Evolutionary conservation across 2,113 vertebrate species (phyloP).

Genomic region (Sisor rabdophorus): DNA sequence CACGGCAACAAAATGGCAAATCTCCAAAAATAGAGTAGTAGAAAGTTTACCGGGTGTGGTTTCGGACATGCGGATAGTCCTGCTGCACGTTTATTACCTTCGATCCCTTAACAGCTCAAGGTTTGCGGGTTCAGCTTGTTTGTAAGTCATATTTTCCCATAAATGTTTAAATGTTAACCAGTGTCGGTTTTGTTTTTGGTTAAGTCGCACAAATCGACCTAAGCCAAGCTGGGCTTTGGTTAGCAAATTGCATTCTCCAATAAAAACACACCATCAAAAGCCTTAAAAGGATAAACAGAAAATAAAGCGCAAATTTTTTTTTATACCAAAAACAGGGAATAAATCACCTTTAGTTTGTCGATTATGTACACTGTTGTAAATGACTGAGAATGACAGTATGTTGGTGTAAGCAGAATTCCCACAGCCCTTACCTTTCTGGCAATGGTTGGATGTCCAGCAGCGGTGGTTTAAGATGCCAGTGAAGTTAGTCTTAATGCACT

Average conservation of each 20-base stretch:
- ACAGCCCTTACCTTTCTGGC: conserved; percentile 92
- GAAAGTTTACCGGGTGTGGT: conserved; percentile 10
- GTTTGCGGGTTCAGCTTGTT: background rate
- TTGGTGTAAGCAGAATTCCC: background rate
- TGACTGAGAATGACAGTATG: no score
- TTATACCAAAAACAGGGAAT: background rate
- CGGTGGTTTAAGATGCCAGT: conserved; percentile 84
- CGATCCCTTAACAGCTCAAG: background rate
- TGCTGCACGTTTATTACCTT: background rate
- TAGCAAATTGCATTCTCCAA: background rate
- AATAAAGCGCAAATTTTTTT: background rate
- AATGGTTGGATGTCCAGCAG: conserved; percentile 94
- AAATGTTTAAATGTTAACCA: background rate
- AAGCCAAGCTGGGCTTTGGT: background rate
- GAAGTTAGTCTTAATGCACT: conserved; percentile 82
- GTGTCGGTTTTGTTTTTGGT: no score
- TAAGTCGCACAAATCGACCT: background rate
- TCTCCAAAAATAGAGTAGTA: conserved; percentile 14
- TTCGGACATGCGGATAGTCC: background rate
- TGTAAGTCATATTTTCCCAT: background rate
- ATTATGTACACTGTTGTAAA: background rate
- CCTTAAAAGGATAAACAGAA: background rate
- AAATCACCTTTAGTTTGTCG: background rate
- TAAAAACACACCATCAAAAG: background rate
- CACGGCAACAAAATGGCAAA: conserved; percentile 16